Conservation (phyloP, 2,888 invertebrate species). For the Andrena haemorrhoa region DNA sequence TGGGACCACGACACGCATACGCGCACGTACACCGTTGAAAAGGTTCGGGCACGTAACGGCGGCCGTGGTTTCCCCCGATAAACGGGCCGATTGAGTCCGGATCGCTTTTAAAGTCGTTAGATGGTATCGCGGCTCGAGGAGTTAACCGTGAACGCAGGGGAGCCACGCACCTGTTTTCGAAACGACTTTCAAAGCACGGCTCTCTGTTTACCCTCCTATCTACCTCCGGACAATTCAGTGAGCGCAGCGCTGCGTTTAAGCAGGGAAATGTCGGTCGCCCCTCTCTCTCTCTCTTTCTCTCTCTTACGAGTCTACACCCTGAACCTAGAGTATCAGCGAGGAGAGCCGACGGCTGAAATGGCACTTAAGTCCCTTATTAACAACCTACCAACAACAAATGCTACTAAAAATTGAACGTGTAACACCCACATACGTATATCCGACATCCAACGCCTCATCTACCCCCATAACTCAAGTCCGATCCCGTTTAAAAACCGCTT, state of each 20-base stretch:
- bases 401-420: too few relatives aligned
- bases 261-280: neutral
- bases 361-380: too few relatives aligned
- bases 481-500: too few relatives aligned
- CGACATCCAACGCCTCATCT: neutral
- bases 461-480: too few relatives aligned
- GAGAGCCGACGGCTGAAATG: too few relatives aligned
- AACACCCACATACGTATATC: too few relatives aligned
- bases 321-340: too few relatives aligned
- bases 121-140: neutral
- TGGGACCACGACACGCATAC: slow-evolving; percentile 34
- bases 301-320: too few relatives aligned
- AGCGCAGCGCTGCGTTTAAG: neutral
- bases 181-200: neutral
- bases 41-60: slow-evolving; percentile 30
- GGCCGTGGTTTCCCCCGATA: slow-evolving; percentile 25
- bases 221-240: neutral
- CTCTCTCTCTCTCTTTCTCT: too few relatives aligned
- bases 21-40: slow-evolving; percentile 29
- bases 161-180: neutral
- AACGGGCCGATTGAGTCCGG: neutral
- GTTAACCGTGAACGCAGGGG: slow-evolving; percentile 2
- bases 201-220: neutral
- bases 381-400: too few relatives aligned
- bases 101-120: slow-evolving; percentile 6